Base-by-base conservation (phyloP, 1,140 invertebrate genomes). In the Micrasema minimum region DNA sequence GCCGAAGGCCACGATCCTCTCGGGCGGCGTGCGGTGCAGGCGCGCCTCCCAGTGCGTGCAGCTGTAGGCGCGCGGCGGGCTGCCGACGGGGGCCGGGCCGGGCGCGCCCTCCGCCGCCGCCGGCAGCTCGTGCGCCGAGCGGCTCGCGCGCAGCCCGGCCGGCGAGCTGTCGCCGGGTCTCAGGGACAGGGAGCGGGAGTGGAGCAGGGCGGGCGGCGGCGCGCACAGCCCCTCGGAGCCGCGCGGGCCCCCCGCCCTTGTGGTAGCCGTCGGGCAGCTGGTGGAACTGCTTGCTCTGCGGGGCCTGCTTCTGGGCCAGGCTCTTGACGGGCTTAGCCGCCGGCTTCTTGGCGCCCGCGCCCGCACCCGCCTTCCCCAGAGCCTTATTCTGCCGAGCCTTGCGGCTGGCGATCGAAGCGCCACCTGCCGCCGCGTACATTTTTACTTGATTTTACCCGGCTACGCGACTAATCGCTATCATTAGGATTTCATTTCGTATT, bases 361-460 rank as follows among this genome's bases (percentile, higher is more conserved):
- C n/a, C n/a, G 80, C 80, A 12, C 76, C 26, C 26, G 26, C 26
- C 77, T 85, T 86, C 72, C 81, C 81, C 78, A 78, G 77, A 68
- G 78, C 77, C 76, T 81, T 85, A 72, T 83, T 86, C 76, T 86
- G 85, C 45, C 87, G 84, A 16, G 87, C 89, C 80, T 90, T 89
- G 75, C 90, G 87, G 79, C 89, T 89, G 77, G 89, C 90, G 78
- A 91, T 82, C 76, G 88, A 90, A 75, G 90, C 89, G 79, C 90
- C 90, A 77, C 90, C 90, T 77, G 90, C 90, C 77, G 90, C 90
- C 77, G 90, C 90, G 85, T 91, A 91, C 90, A 91, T 91, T 74
- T 83, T 83, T 41, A 26, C 26, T 7, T 7, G 26, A 4, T 7
- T 31, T 31, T 31, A 31, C 26, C 7, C n/a, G n/a, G n/a, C 26